These are phyloP conservation scores for Sciaenops ocellatus DNA, from an alignment of 2,797 vertebrate species.

Conservation along the genomic window DNA sequence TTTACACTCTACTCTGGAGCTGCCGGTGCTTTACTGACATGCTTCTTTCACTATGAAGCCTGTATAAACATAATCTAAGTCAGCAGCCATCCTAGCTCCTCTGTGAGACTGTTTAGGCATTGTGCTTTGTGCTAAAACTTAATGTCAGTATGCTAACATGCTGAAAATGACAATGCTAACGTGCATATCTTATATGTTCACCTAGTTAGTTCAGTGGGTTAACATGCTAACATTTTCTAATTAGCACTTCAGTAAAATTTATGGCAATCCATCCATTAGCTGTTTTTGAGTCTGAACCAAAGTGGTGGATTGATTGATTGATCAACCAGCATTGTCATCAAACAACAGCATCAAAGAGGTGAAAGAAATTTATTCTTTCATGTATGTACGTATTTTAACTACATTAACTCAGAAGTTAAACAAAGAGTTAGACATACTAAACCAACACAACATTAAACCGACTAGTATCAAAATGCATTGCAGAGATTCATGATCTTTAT, in stretches of 20 bases:
- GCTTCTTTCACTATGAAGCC: too few relatives aligned
- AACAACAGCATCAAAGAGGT: background rate
- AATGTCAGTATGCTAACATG: too few relatives aligned
- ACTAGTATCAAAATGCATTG: background rate
- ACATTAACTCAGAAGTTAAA: background rate
- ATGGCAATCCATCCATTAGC: background rate
- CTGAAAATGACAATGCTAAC: too few relatives aligned
- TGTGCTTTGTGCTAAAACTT: too few relatives aligned
- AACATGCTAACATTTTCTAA: too few relatives aligned
- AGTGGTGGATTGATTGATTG: background rate
- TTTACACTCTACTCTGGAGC: background rate
- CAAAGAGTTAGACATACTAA: background rate
- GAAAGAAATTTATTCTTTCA: background rate
- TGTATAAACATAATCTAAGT: too few relatives aligned
- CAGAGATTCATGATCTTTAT: background rate
- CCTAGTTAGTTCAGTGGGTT: too few relatives aligned
- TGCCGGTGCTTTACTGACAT: background rate
- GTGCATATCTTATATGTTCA: too few relatives aligned
- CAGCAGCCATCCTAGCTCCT: too few relatives aligned
- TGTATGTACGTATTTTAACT: background rate
- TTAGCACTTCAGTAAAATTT: background rate
- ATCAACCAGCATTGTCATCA: background rate
- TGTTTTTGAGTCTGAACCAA: background rate
- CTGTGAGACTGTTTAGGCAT: too few relatives aligned
- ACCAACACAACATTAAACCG: background rate